Conservation (phyloP, 2,113 vertebrate species). For the Hemichromis elongatus region DNA sequence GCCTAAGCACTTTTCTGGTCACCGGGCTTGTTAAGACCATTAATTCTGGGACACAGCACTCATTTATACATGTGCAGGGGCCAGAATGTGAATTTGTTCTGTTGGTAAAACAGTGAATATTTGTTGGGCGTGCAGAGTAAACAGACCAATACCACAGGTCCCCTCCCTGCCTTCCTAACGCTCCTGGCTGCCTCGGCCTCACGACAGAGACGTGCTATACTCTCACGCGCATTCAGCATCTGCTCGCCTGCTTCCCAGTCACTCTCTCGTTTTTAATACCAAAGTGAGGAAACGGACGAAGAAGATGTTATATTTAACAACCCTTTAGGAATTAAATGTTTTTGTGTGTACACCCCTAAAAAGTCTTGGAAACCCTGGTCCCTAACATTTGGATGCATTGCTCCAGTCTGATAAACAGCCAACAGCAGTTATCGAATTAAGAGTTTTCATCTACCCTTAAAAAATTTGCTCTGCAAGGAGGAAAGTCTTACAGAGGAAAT, state of each 20-base stretch:
- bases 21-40: constrained; percentile 73
- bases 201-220: neutral
- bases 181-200: constrained; percentile 26
- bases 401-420: constrained; percentile 26
- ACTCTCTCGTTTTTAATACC: neutral
- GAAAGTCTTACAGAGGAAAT: constrained; percentile 20
- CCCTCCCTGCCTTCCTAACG: constrained; percentile 38
- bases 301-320: neutral
- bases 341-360: neutral
- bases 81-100: constrained; percentile 77
- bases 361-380: constrained; percentile 20
- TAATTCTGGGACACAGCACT: constrained; percentile 75
- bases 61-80: constrained; percentile 71
- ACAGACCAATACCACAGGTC: constrained; percentile 54
- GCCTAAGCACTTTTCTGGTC: constrained; percentile 77
- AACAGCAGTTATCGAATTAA: constrained; percentile 39
- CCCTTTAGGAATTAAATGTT: neutral
- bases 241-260: neutral
- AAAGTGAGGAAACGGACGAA: neutral
- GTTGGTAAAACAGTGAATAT: constrained; percentile 79
- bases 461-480: constrained; percentile 28
- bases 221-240: neutral
- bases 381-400: neutral
- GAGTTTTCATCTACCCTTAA: constrained; percentile 33
- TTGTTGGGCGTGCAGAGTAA: constrained; percentile 69